Percentiles rank a stretch among this genome's conserved stretches.
Conservation (phyloP, 2,113 vertebrate species). For the Clarias batrachus region DNA sequence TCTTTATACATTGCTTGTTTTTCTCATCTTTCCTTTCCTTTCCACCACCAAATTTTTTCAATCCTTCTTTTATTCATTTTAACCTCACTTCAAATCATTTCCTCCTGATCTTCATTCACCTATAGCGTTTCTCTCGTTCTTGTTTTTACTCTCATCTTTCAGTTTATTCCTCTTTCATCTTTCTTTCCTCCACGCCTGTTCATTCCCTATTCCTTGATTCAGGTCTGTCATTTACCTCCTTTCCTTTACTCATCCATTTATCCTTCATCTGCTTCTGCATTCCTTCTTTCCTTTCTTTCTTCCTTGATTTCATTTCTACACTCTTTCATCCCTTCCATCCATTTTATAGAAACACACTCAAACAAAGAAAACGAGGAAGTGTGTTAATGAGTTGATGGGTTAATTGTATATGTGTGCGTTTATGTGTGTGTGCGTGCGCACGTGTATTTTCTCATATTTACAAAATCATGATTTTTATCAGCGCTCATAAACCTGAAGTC, state of each 20-base stretch:
- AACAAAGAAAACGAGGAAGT: background rate
- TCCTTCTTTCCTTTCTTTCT: background rate
- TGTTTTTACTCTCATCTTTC: background rate
- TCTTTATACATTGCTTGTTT: background rate
- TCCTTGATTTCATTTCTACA: background rate
- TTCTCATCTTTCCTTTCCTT: background rate
- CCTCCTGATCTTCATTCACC: background rate
- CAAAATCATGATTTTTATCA: constrained; percentile 65
- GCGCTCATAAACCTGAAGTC: constrained; percentile 66
- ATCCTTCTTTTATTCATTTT: background rate
- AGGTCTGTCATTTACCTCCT: background rate
- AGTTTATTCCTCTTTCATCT: background rate
- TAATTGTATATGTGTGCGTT: background rate
- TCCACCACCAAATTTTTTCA: background rate
- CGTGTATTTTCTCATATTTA: background rate
- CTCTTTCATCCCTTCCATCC: background rate
- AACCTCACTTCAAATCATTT: background rate
- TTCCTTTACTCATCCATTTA: background rate
- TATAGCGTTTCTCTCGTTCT: background rate
- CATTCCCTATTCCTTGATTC: background rate
- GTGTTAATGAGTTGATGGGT: background rate
- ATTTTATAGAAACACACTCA: background rate
- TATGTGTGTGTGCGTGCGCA: background rate
- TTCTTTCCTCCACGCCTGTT: background rate
- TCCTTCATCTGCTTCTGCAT: background rate